Evolutionary conservation across 64 coral and sea anemone species (phyloP).

Genomic region (Pocillopora damicornis): DNA sequence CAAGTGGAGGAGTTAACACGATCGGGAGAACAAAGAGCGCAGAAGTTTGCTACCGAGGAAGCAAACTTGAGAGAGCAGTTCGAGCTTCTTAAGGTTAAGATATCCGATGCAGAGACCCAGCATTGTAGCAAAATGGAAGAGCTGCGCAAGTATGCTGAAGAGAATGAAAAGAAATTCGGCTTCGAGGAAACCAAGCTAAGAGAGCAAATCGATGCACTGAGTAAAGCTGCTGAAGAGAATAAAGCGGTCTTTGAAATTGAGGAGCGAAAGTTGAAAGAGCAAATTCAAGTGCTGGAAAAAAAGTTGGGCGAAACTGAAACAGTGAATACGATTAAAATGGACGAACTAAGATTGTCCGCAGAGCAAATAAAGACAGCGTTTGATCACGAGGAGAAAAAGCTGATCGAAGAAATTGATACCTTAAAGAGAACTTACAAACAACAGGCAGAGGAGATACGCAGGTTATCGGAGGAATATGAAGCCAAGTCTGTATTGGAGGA

Average conservation of each 20-base stretch:
- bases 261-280: conserved; percentile 41
- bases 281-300: conserved; percentile 63
- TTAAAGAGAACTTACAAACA: conserved; percentile 19
- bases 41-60: conserved; percentile 13
- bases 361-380: conserved; percentile 57
- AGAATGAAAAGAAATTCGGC: conserved; percentile 46
- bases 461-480: conserved; percentile 11
- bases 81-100: conserved; percentile 25
- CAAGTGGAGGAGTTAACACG: not conserved
- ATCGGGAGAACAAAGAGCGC: not conserved
- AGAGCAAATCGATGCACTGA: conserved; percentile 6
- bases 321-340: conserved; percentile 58
- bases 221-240: conserved; percentile 21
- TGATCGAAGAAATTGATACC: conserved; percentile 24
- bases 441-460: conserved; percentile 12
- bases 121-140: conserved; percentile 49
- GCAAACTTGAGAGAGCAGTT: conserved; percentile 25
- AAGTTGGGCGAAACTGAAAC: conserved; percentile 47
- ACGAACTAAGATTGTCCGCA: conserved; percentile 33
- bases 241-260: conserved; percentile 23
- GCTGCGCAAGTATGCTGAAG: conserved; percentile 17
- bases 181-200: conserved; percentile 22
- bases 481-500: not conserved
- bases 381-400: conserved; percentile 55
- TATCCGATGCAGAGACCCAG: conserved; percentile 21